Evolutionary conservation across 2,797 vertebrate species (phyloP), one percentile per base, ranked within the genome.

Genomic region (Meriones psammophilus): DNA sequence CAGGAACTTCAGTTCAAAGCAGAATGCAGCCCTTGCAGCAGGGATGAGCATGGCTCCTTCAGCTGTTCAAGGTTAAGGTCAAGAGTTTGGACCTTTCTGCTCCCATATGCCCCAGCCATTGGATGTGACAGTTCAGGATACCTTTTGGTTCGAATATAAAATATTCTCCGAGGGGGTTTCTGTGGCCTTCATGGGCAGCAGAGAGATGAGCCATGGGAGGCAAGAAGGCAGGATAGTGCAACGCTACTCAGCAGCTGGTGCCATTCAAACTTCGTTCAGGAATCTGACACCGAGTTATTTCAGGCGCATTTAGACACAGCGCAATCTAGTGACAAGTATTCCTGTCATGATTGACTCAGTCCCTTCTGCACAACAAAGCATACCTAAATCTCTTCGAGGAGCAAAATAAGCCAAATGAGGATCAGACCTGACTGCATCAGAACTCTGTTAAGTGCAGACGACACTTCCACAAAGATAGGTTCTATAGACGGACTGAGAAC

Each of bases 71-170:
- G 66, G 5, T 10, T 39, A 22, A 64, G 42, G 24, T 30, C 24
- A 46, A 83, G 8, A 28, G n/a, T 54, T 68, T 28, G 9, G 13
- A 22, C 42, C 39, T 84, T 28, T 46, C 50, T 28, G 20, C 33
- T 26, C 30, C 10, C 0, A 0, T 0, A 0, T 3, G 62, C 39
- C 33, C 13, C 36, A 8, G 28, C 17, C 64, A 8, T 0, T 68
- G 64, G 20, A 33, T 46, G 5, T 39, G 85, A 58, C 69, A 33
- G 56, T 46, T 74, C 8, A 6, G 36, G 33, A 28, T 17, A 60
- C 36, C 12, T 30, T 88, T 39, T 12, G 1, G 28, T 88, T 7
- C 58, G 24, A 73, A 73, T 58, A 24, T 56, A 73, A 73, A 58
- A 30, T 28, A 12, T 60, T 86, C 28, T 62, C 81, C 33, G 5